Evolutionary conservation across 2,888 invertebrate genomes (phyloP).

Genomic region (Athetis lepigone): DNA sequence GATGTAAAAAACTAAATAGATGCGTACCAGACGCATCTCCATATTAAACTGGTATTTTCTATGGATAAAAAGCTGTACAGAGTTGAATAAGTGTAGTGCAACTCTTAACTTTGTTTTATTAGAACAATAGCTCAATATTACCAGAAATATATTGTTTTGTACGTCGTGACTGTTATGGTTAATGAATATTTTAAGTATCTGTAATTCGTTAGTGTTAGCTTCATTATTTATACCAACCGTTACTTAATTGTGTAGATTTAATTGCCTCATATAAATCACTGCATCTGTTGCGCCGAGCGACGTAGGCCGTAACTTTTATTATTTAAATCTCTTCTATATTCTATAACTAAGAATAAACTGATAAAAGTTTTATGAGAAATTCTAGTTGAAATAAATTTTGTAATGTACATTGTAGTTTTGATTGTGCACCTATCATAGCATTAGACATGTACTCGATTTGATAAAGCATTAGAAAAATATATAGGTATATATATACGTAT

Average conservation of each 20-base stretch:
- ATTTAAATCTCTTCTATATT: slow-evolving; percentile 65
- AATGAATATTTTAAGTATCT: slow-evolving; percentile 59
- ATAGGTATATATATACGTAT: no score
- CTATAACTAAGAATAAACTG: slow-evolving; percentile 72
- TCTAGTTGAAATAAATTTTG: slow-evolving; percentile 87
- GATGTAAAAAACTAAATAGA: no score
- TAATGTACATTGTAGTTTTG: slow-evolving; percentile 76
- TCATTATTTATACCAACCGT: slow-evolving; percentile 68
- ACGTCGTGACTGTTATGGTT: slow-evolving; percentile 59
- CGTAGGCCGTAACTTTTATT: slow-evolving; percentile 55
- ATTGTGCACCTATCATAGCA: slow-evolving; percentile 46
- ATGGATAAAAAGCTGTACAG: no score
- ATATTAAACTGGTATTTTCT: no score
- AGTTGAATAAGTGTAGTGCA: no score
- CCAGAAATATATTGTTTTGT: slow-evolving; percentile 62
- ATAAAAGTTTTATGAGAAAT: slow-evolving; percentile 79
- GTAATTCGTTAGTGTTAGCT: slow-evolving; percentile 58
- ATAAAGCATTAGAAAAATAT: no score
- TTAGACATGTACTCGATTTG: no score
- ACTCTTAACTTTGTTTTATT: slow-evolving; percentile 57
- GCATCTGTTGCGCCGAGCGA: slow-evolving; percentile 62
- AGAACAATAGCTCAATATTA: slow-evolving; percentile 63
- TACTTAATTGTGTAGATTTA: slow-evolving; percentile 79
- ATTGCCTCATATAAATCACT: slow-evolving; percentile 60
- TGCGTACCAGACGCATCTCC: no score